A percentile compares a stretch with the other conserved stretches of the same genome.
phyloP scores from a whole-genome alignment of 1,140 invertebrate species.

The Paraescarpia echinospica region DNA sequence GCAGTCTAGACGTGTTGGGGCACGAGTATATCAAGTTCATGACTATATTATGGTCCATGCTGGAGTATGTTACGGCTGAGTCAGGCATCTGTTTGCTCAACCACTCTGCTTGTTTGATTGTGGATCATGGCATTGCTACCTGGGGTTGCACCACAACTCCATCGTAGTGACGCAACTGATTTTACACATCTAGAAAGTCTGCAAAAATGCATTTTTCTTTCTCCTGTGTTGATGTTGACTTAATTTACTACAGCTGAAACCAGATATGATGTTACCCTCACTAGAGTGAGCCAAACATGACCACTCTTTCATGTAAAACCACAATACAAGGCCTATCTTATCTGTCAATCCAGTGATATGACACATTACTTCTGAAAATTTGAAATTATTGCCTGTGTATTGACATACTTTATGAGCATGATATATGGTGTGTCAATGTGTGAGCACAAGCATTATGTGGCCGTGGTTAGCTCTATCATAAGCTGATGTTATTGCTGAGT shows the following conservation, averaged over 20 bases:
- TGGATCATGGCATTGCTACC: background rate
- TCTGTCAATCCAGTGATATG: background rate
- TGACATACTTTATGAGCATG: background rate
- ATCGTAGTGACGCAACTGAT: no score
- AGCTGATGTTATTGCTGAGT: conserved; percentile 5
- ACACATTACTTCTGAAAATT: background rate
- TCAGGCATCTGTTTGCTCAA: background rate
- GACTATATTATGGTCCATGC: background rate
- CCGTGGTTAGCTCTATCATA: background rate
- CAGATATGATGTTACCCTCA: no score
- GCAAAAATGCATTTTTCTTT: no score
- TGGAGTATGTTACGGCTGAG: background rate
- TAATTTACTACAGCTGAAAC: no score
- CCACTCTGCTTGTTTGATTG: background rate
- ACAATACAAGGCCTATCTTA: background rate
- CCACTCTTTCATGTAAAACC: no score
- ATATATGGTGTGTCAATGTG: background rate
- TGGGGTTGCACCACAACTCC: background rate
- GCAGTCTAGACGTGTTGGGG: no score
- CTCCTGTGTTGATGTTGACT: no score
- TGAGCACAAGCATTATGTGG: background rate
- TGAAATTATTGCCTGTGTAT: background rate
- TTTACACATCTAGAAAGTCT: no score
- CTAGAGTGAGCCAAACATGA: no score
- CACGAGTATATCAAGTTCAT: no score